Percentiles rank a stretch among this genome's conserved stretches.
phyloP scores from a whole-genome alignment of 2,113 vertebrate genomes.

The Oreochromis tanganicae region DNA sequence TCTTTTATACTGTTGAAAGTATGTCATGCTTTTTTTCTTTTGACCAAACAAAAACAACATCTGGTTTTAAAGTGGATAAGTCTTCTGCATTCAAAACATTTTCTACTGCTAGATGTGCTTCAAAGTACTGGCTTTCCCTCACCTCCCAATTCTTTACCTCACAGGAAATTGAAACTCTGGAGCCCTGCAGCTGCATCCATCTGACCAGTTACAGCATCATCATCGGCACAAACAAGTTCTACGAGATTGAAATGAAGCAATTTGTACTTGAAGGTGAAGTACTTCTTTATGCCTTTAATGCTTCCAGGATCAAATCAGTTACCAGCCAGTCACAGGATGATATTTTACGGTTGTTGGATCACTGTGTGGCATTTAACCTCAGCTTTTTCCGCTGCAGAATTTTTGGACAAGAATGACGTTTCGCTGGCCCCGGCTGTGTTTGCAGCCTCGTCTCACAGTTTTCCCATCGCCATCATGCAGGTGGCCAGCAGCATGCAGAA shows the following conservation, averaged over 20 bases:
- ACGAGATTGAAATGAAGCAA: constrained; percentile 99
- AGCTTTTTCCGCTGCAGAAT: constrained; percentile 73
- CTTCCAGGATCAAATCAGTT: background rate
- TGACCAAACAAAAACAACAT: background rate
- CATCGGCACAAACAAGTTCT: constrained; percentile 98
- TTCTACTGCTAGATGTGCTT: background rate
- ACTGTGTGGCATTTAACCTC: background rate
- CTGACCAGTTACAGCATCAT: constrained; percentile 97
- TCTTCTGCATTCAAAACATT: background rate
- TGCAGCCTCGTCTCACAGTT: constrained; percentile 89
- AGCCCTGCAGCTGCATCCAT: constrained; percentile 98
- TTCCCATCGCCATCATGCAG: constrained; percentile 94
- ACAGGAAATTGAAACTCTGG: constrained; percentile 97
- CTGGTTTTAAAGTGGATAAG: rapidly evolving
- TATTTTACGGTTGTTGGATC: background rate
- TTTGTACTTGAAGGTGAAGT: constrained; percentile 89
- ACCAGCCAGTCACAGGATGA: background rate
- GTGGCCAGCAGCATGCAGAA: constrained; percentile 87
- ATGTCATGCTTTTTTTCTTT: background rate
- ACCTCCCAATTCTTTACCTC: background rate
- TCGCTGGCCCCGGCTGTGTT: constrained; percentile 90
- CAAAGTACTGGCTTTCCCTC: background rate
- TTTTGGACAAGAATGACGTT: constrained; percentile 96
- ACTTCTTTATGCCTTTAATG: background rate
- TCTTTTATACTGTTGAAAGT: background rate